A percentile compares a stretch with the other conserved stretches of the same genome.
Evolutionary conservation across 2,888 invertebrate genomes (phyloP).

Genomic region (Trachelus stipa): DNA sequence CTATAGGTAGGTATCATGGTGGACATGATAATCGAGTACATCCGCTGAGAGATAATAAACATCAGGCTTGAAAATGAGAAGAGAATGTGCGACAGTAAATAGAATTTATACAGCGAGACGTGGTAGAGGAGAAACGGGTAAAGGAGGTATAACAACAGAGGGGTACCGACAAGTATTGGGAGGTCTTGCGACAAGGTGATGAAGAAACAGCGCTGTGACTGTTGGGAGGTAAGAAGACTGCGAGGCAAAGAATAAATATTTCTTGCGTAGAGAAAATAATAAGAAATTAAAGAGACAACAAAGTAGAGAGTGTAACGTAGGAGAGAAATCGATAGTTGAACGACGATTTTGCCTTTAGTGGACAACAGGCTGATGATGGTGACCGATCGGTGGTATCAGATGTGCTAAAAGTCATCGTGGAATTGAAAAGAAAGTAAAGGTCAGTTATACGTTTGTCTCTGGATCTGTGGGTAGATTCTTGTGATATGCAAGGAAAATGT

Average conservation of each 20-base stretch:
- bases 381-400: background rate
- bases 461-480: background rate
- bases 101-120: background rate
- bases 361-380: background rate
- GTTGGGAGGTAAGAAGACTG: background rate
- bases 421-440: background rate
- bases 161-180: background rate
- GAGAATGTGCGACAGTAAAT: background rate
- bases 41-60: conserved; percentile 17
- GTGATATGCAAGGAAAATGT: conserved; percentile 37
- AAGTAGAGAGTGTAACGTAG: background rate
- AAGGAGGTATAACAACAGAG: background rate
- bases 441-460: background rate
- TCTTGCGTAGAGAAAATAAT: background rate
- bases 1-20: background rate
- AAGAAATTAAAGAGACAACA: background rate
- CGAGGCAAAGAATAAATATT: background rate
- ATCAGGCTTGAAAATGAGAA: background rate
- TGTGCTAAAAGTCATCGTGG: background rate
- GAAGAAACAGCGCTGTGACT: background rate
- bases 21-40: conserved; percentile 36
- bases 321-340: background rate
- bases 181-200: background rate
- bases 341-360: background rate
- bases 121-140: background rate